phyloP scores from a whole-genome alignment of 2,888 invertebrate species.

The Drosophila lacicola region DNA sequence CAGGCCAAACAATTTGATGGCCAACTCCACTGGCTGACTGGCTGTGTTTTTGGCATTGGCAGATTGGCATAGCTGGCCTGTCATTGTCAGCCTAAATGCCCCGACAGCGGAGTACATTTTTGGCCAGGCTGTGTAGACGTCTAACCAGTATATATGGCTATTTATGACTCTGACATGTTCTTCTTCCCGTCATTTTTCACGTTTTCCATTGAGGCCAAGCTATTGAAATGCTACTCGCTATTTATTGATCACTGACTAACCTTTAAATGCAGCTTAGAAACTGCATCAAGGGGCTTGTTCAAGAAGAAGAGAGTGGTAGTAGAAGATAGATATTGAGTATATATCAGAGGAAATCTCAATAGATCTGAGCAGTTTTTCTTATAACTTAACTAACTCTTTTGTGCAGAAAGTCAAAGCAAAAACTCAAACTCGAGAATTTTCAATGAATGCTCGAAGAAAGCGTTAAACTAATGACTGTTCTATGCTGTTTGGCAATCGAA shows the following conservation, averaged over 20 bases:
- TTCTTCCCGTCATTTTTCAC: slow-evolving; percentile 2
- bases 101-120: slow-evolving; percentile 73
- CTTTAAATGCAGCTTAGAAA: slow-evolving; percentile 17
- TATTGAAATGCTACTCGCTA: slow-evolving; percentile 6
- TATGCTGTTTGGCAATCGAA: no score
- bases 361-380: no score
- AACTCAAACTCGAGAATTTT: no score
- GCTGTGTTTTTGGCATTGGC: slow-evolving; percentile 48
- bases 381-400: no score
- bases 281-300: not conserved
- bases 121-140: slow-evolving; percentile 42
- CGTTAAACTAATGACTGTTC: no score
- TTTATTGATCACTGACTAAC: slow-evolving; percentile 26
- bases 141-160: slow-evolving; percentile 52
- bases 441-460: no score
- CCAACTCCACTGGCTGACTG: slow-evolving; percentile 55
- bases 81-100: slow-evolving; percentile 80
- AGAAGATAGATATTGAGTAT: not conserved
- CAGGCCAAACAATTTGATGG: slow-evolving; percentile 70
- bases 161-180: slow-evolving; percentile 40
- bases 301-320: not conserved
- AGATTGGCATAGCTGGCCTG: slow-evolving; percentile 53
- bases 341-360: no score
- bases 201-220: slow-evolving; percentile 4
- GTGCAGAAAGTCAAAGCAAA: no score